Percentiles rank a stretch among this genome's conserved stretches.
Conservation (phyloP, 2,113 vertebrate genomes). For the Craseonycteris thonglongyai region DNA sequence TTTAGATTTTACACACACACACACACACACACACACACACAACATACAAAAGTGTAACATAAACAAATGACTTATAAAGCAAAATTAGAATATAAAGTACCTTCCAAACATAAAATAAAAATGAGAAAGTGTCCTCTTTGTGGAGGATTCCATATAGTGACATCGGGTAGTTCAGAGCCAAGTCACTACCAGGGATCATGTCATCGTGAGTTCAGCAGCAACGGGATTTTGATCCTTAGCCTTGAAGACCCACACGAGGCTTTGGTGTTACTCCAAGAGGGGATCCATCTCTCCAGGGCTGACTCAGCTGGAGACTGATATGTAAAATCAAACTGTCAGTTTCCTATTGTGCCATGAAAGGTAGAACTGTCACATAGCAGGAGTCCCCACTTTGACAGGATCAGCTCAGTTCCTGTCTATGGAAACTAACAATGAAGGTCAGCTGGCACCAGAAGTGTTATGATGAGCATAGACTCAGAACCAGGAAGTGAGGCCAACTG, state of each 20-base stretch:
- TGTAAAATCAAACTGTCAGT: neutral
- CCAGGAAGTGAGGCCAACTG: neutral
- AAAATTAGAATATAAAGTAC: neutral
- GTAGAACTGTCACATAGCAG: neutral
- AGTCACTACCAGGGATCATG: neutral
- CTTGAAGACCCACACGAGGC: neutral
- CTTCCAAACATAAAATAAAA: conserved; percentile 7
- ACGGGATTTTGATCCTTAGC: neutral
- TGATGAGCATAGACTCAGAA: neutral
- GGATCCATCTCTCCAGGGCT: neutral
- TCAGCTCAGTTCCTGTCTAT: neutral
- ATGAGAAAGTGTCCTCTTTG: neutral
- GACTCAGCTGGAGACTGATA: neutral
- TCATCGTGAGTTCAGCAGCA: neutral
- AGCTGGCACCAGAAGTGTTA: neutral
- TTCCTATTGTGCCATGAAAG: neutral
- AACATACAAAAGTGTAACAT: neutral
- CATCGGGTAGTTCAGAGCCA: neutral
- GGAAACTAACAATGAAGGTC: neutral
- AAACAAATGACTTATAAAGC: neutral
- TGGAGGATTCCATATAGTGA: neutral
- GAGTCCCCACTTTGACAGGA: neutral
- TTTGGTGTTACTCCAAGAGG: neutral
- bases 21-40: neutral
- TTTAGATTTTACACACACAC: neutral